Percentiles rank a stretch among this genome's conserved stretches.
Conservation (phyloP, 1,140 invertebrate genomes). For the Lutraria rhynchaena region DNA sequence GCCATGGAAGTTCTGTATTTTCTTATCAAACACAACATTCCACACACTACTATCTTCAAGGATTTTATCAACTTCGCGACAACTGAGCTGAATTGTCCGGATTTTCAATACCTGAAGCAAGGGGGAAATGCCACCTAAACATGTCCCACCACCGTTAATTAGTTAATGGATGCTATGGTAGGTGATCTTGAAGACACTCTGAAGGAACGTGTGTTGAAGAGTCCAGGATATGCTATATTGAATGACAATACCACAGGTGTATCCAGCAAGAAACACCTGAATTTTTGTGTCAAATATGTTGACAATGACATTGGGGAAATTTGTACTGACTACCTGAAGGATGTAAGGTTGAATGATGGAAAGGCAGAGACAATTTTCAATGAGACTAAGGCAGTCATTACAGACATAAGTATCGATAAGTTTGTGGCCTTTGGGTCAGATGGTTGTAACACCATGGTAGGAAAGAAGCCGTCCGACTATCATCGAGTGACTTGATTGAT, state of each 20-base stretch:
- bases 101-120: neutral
- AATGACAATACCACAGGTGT: conserved; percentile 15
- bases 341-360: conserved; percentile 19
- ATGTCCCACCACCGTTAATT: neutral
- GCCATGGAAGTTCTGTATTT: neutral
- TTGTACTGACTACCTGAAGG: conserved; percentile 24
- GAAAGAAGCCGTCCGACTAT: conserved; percentile 8
- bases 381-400: conserved; percentile 17
- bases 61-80: conserved; percentile 10
- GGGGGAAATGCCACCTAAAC: conserved; percentile 36
- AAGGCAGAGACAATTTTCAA: conserved; percentile 32
- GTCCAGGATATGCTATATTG: conserved; percentile 34
- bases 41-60: conserved; percentile 6
- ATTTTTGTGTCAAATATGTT: conserved; percentile 42
- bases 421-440: conserved; percentile 39
- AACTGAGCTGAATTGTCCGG: neutral
- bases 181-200: conserved; percentile 12
- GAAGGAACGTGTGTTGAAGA: neutral
- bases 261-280: conserved; percentile 18
- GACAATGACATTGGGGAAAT: conserved; percentile 8
- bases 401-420: conserved; percentile 5
- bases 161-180: conserved; percentile 9
- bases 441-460: conserved; percentile 46
- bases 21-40: conserved; percentile 19
- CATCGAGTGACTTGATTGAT: neutral